Conservation (phyloP, 1,140 invertebrate species). For the Trichoplusia ni region DNA sequence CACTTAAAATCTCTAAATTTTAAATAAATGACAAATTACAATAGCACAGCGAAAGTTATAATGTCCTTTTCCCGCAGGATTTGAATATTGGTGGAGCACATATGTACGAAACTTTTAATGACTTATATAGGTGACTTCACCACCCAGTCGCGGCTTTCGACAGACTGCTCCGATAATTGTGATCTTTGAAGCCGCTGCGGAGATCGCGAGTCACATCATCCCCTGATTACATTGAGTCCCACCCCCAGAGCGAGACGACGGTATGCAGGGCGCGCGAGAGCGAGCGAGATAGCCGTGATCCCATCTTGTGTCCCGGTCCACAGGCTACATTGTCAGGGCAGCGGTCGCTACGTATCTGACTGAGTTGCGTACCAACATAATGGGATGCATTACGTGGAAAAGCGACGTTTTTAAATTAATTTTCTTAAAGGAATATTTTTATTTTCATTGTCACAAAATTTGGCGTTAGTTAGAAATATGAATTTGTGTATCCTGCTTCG, state of each 20-base stretch:
- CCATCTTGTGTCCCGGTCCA: constrained; percentile 78
- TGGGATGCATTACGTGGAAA: constrained; percentile 42
- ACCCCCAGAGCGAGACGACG: constrained; percentile 67
- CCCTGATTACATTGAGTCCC: constrained; percentile 80
- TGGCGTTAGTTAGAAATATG: too few relatives aligned
- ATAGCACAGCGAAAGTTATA: not conserved
- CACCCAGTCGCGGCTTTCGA: constrained; percentile 74
- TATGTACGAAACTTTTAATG: constrained; percentile 48
- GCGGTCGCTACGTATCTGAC: constrained; percentile 65
- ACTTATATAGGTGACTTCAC: constrained; percentile 72
- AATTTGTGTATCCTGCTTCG: too few relatives aligned
- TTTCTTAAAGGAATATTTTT: too few relatives aligned
- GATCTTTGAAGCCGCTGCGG: constrained; percentile 79
- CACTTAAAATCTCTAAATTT: not conserved
- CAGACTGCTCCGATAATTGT: constrained; percentile 81
- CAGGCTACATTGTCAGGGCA: constrained; percentile 79
- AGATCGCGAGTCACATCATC: constrained; percentile 81
- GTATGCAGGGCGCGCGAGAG: constrained; percentile 36
- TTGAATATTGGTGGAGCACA: not conserved
- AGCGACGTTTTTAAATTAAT: constrained; percentile 14
- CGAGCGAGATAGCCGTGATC: constrained; percentile 61
- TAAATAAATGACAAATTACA: not conserved
- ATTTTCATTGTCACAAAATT: too few relatives aligned
- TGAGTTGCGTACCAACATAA: constrained; percentile 61
- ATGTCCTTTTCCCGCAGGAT: not conserved